A percentile compares a stretch with the other conserved stretches of the same genome.
Conservation (phyloP, 2,888 invertebrate genomes). For the Dendrolimus houi region DNA sequence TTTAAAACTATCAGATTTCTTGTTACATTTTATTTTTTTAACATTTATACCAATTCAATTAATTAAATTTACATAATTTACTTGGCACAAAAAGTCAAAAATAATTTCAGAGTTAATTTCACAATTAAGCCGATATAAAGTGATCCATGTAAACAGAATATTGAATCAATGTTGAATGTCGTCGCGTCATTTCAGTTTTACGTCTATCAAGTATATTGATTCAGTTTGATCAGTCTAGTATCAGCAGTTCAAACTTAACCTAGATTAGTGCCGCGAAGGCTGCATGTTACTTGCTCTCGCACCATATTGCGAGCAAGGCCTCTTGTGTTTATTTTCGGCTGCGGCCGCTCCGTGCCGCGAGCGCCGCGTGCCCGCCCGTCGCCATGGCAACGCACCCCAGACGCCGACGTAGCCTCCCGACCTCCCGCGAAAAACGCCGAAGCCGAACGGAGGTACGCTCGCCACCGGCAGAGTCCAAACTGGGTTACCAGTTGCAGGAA, state of each 20-base stretch:
- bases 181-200: no score
- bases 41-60: no score
- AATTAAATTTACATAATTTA: no score
- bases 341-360: conserved; percentile 42
- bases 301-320: conserved; percentile 21
- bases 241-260: not conserved
- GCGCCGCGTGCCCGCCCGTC: conserved; percentile 51
- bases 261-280: not conserved
- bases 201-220: no score
- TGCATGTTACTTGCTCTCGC: not conserved
- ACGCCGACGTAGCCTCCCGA: conserved; percentile 48
- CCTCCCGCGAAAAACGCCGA: conserved; percentile 32
- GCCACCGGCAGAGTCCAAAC: conserved; percentile 14
- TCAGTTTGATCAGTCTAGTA: no score
- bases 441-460: conserved; percentile 23
- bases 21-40: no score
- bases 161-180: no score
- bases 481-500: not conserved
- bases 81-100: no score
- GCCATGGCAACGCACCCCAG: conserved; percentile 63
- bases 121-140: no score
- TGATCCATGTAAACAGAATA: no score
- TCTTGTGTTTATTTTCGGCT: conserved; percentile 65
- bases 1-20: no score
- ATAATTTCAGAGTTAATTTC: no score